Percentiles rank a stretch among this genome's conserved stretches.
These are phyloP conservation scores for Cynoglossus semilaevis DNA, from an alignment of 2,113 vertebrate species.

Conservation along the genomic window DNA sequence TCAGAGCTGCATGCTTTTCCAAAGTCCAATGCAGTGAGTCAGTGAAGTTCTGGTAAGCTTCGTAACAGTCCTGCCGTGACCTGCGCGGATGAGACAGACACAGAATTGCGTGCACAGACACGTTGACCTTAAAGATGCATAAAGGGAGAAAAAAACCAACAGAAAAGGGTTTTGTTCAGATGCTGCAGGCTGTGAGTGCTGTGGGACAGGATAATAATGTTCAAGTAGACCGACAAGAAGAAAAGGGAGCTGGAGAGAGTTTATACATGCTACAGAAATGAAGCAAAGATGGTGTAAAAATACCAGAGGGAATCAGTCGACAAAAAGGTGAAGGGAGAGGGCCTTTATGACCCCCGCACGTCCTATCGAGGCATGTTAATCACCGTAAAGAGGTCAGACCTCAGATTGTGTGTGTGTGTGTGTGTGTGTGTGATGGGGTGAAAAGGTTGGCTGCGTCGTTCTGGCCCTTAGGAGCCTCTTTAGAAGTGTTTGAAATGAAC, in stretches of 20 bases:
- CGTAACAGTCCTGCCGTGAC: conserved; percentile 33
- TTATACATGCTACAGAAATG: neutral
- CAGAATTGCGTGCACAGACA: neutral
- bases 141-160: conserved; percentile 22
- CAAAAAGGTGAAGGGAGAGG: conserved; percentile 60
- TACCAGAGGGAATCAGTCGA: conserved; percentile 17
- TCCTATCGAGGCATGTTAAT: conserved; percentile 68
- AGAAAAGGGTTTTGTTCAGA: conserved; percentile 10
- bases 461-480: conserved; percentile 41
- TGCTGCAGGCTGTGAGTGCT: neutral
- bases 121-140: conserved; percentile 5
- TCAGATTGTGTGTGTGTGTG: conserved; percentile 29
- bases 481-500: conserved; percentile 44
- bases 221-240: conserved; percentile 15
- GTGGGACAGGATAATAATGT: conserved; percentile 14
- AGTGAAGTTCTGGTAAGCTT: conserved; percentile 22
- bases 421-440: conserved; percentile 42
- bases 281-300: neutral
- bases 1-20: conserved; percentile 5
- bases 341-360: conserved; percentile 27
- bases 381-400: conserved; percentile 59
- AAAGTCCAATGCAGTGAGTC: conserved; percentile 32
- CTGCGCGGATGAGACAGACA: conserved; percentile 25
- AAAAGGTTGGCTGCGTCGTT: conserved; percentile 56
- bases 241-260: neutral